Conservation (phyloP, 2,113 vertebrate genomes). For the Cephalophus harveyi region DNA sequence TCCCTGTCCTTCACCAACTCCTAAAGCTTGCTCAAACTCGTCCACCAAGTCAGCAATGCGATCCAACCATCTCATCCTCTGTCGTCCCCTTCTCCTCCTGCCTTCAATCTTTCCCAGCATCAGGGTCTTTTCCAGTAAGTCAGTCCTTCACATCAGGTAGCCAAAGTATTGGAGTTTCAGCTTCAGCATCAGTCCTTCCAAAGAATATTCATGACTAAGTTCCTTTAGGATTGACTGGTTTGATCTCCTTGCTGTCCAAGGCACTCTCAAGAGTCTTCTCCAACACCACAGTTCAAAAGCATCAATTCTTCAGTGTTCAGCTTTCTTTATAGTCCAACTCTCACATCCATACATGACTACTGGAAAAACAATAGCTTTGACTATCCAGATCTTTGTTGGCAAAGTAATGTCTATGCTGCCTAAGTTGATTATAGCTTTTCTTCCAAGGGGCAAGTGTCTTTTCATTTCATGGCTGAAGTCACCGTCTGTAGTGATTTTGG, state of each 20-base stretch:
- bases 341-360: background rate
- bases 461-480: background rate
- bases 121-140: background rate
- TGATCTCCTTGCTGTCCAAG: background rate
- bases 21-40: background rate
- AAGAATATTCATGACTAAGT: background rate
- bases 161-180: background rate
- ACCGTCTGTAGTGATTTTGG: background rate
- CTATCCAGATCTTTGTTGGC: accelerated
- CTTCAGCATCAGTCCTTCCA: background rate
- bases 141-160: background rate
- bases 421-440: background rate
- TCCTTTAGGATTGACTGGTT: background rate
- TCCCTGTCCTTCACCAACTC: background rate
- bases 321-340: background rate
- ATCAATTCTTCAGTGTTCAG: background rate
- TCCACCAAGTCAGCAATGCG: background rate
- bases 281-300: background rate
- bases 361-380: background rate
- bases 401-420: background rate
- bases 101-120: background rate
- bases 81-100: background rate
- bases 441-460: background rate
- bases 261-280: background rate
- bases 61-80: background rate